phyloP scores from a whole-genome alignment of 2,888 invertebrate genomes.

The Sesia bembeciformis region DNA sequence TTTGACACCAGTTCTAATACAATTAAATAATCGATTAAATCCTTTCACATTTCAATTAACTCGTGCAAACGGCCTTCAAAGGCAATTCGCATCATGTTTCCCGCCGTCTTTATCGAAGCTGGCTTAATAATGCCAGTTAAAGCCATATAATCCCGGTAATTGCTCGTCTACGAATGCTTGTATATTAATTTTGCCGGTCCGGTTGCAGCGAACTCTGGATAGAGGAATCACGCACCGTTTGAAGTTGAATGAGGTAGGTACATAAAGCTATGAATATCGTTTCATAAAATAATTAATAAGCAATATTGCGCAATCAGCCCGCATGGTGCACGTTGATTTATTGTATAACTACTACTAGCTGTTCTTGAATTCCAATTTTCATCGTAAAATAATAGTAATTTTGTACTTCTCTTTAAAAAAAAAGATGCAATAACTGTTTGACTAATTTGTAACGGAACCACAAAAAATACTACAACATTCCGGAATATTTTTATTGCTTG shows the following conservation, averaged over 20 bases:
- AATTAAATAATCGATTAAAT: slow-evolving; percentile 10
- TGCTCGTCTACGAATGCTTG: too few species aligned
- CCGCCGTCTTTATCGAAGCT: slow-evolving; percentile 19
- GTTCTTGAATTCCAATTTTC: too few species aligned
- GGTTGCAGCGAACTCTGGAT: not conserved
- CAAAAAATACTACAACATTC: too few species aligned
- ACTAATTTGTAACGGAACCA: too few species aligned
- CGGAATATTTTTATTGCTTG: too few species aligned
- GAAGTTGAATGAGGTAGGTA: not conserved
- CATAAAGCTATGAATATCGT: slow-evolving; percentile 18
- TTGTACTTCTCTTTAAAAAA: too few species aligned
- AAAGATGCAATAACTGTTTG: too few species aligned
- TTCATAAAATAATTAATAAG: slow-evolving; percentile 41
- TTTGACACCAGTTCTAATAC: not conserved
- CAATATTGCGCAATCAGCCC: slow-evolving; percentile 28
- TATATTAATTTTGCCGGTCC: not conserved
- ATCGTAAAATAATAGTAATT: too few species aligned
- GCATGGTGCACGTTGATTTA: slow-evolving; percentile 14
- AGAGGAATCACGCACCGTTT: slow-evolving; percentile 41
- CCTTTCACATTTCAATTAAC: slow-evolving; percentile 33
- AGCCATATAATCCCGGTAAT: too few species aligned
- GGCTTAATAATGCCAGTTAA: not conserved
- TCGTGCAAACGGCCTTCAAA: slow-evolving; percentile 27
- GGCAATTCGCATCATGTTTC: slow-evolving; percentile 29
- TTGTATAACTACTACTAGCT: too few species aligned